Conservation (phyloP, 2,888 invertebrate species). For the Plusia festucae region DNA sequence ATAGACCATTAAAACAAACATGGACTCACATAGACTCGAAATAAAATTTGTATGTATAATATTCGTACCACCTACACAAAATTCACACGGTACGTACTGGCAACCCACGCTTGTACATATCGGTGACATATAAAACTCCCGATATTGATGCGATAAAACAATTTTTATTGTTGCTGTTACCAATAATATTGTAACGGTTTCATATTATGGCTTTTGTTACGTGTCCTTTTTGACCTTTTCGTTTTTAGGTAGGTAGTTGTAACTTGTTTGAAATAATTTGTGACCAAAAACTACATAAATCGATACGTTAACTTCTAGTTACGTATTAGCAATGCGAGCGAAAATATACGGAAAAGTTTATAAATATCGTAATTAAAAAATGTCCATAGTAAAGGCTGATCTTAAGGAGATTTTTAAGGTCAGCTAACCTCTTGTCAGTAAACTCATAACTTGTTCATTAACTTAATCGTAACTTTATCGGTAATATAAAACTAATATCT, state of each 20-base stretch:
- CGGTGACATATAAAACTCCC: slow-evolving; percentile 62
- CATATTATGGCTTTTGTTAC: slow-evolving; percentile 32
- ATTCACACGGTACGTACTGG: slow-evolving; percentile 15
- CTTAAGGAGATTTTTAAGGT: no score
- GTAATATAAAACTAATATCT: no score
- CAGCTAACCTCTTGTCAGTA: no score
- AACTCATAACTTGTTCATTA: no score
- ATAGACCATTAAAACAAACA: no score
- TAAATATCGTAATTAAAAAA: no score
- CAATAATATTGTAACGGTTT: slow-evolving; percentile 58
- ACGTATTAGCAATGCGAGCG: no score
- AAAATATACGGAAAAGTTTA: no score
- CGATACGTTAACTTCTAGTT: no score
- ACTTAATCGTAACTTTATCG: no score
- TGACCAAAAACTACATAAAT: background rate
- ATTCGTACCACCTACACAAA: background rate
- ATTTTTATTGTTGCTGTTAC: slow-evolving; percentile 66
- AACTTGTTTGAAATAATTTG: background rate
- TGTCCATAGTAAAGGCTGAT: no score
- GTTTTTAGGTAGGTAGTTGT: slow-evolving; percentile 12
- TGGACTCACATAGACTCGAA: no score
- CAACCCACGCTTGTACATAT: slow-evolving; percentile 38
- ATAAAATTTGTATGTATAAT: background rate
- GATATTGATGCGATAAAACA: slow-evolving; percentile 70
- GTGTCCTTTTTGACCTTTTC: slow-evolving; percentile 7